Base-by-base conservation (phyloP, 2,888 invertebrate genomes). In the Hirtodrosophila trivittata region DNA sequence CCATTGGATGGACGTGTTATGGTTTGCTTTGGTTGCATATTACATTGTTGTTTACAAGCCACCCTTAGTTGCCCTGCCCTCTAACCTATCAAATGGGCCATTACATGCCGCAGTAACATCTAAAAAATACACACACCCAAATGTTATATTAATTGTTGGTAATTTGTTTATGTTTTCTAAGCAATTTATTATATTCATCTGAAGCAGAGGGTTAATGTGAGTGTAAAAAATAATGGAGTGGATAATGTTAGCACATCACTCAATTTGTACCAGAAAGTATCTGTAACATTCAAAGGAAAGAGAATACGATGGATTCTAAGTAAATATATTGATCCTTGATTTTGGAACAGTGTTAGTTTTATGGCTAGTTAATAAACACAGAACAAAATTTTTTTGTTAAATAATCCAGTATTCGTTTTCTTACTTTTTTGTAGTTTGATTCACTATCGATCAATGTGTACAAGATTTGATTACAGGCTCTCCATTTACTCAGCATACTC, bases 141-240 rank as follows among this genome's bases (percentile, higher is more conserved):
- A 66, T 57, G 56, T 32, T 64, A 77, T 73, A 85, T 78, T 83
- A 85, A 83, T 85, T 85, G 75, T 50, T 62, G 71, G 83, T 77
- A 83, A 83, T 83, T 83, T 83, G 77, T 84, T 82, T 81, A 74
- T 67, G 69, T 77, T 72, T 76, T 65, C 77, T 42, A 64, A 64
- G 62, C 75, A 72, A 84, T 83, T 82, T 76, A 50, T 75, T 74
- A 42, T 12, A 5, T 39, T 43, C 39, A 39, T 38, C 38, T 33
- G 16, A 45, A 9, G 6, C 35, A 13, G 57, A 46, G 75, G 75
- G 66, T 68, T 57, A 67, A 45, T 39, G 13, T 45, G 4, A 21
- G 33, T 14, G 9, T 37, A 13, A n/a, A 1, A 28, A 10, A 33
- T 39, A 46, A 45, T 54, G 32, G 25, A 18, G 37, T 58, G 43